A percentile compares a stretch with the other conserved stretches of the same genome.
These are phyloP conservation scores for Macaria notata DNA, from an alignment of 2,888 invertebrate species.

Conservation along the genomic window DNA sequence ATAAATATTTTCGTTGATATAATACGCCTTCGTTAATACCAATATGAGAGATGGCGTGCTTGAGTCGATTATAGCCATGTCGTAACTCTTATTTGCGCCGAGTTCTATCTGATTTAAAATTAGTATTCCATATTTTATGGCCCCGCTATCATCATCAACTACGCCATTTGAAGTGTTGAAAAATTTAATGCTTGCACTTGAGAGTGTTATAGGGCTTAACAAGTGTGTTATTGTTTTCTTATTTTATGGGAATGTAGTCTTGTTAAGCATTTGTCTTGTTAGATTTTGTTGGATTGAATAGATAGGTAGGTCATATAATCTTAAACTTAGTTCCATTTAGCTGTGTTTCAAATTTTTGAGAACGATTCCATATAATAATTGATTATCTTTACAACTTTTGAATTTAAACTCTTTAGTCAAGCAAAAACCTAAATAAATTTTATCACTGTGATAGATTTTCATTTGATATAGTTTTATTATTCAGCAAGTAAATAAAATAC, in stretches of 20 bases:
- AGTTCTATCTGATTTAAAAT: conserved; percentile 50
- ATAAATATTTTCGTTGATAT: conserved; percentile 35
- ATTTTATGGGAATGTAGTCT: conserved; percentile 21
- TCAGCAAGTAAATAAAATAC: too few species aligned
- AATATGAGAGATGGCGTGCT: conserved; percentile 50
- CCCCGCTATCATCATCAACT: conserved; percentile 37
- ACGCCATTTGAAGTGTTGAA: conserved; percentile 38
- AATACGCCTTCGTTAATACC: conserved; percentile 40
- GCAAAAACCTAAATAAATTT: too few species aligned
- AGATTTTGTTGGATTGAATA: too few species aligned
- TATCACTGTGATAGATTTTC: too few species aligned
- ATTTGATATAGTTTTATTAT: too few species aligned
- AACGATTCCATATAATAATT: too few species aligned
- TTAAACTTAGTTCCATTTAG: too few species aligned
- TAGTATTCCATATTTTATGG: conserved; percentile 47
- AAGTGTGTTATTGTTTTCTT: conserved; percentile 30
- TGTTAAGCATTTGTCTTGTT: conserved; percentile 12
- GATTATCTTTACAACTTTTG: too few species aligned
- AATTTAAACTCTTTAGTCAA: too few species aligned
- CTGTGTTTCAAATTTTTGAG: too few species aligned
- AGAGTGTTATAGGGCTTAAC: conserved; percentile 30
- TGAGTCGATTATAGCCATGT: conserved; percentile 46
- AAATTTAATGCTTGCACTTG: conserved; percentile 33
- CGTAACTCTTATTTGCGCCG: conserved; percentile 49
- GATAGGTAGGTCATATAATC: too few species aligned